These are phyloP conservation scores for Trachemys scripta DNA, from an alignment of 2,113 vertebrate genomes.

Conservation along the genomic window DNA sequence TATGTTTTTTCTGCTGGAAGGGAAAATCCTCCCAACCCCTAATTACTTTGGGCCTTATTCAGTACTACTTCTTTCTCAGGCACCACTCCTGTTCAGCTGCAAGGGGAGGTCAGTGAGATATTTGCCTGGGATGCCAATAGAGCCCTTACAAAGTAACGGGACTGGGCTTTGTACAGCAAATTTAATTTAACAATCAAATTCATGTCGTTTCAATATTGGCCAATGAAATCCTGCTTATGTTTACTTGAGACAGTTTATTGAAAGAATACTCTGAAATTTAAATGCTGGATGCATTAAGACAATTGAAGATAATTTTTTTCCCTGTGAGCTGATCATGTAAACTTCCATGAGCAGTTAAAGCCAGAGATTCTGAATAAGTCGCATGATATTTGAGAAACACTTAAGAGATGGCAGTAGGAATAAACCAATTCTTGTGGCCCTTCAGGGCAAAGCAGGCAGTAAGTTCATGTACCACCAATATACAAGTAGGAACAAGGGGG, in stretches of 20 bases:
- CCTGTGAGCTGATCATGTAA: constrained; percentile 15
- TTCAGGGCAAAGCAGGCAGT: background rate
- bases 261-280: constrained; percentile 33
- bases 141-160: constrained; percentile 5
- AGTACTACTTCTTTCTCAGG: background rate
- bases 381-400: background rate
- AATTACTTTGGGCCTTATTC: background rate
- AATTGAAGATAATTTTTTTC: constrained; percentile 32
- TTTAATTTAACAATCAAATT: constrained; percentile 8
- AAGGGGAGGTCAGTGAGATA: background rate
- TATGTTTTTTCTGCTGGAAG: background rate
- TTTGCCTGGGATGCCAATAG: background rate
- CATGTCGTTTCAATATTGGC: constrained; percentile 15
- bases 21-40: background rate
- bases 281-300: background rate
- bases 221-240: constrained; percentile 37
- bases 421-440: constrained; percentile 11
- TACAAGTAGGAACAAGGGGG: background rate
- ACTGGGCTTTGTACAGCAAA: background rate
- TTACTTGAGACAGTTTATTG: background rate
- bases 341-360: constrained; percentile 11
- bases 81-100: background rate
- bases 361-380: background rate
- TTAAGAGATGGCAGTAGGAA: background rate
- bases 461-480: background rate